Base-by-base conservation (phyloP, 1,140 invertebrate genomes). In the Batillaria attramentaria region DNA sequence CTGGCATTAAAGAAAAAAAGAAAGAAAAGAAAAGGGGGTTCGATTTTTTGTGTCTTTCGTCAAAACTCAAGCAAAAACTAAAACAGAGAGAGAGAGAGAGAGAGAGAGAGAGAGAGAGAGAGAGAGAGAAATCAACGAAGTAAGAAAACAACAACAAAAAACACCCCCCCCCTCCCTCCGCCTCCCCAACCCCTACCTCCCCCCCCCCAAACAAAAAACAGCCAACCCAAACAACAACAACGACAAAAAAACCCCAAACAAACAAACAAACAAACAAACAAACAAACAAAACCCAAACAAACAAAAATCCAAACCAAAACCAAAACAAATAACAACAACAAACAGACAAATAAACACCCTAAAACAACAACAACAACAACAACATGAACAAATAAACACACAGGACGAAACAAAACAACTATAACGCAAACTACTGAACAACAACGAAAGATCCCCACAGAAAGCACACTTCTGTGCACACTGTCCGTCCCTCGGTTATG, bases 101-200 rank as follows among this genome's bases (percentile, higher is more conserved):
- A 54, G 50, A 54, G 50, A 54, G 50, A 54, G 50, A 54, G 50
- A 54, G 50, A 54, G 50, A 54, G 50, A 54, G 50, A 54, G 50
- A 54, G 50, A 54, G 50, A 54, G 50, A 54, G 18, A 31, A 35
- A 66, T 16, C 18, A 28, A 66, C 24, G 33, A 35, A 18, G 13
- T 35, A 43, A 37, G 28, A 16, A 13, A 5, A 50, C n/a, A 24
- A 6, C 43, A 16, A 43, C 41, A 31, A 37, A 46, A 13, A 13
- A 35, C 72, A 18, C 46, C n/a, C 72, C 35, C 41, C 46, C 46
- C 43, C 72, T 50, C 72, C 43, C 46, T 54, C 46, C 43, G 6
- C 50, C 46, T 74, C 72, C 43, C 72, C 35, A 37, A 31, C 46
- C 43, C 41, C 50, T 43, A 31, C 72, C 43, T 43, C 31, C 31